A percentile compares a stretch with the other conserved stretches of the same genome.
phyloP scores from a whole-genome alignment of 1,140 invertebrate genomes.

The Laodelphax striatellus region DNA sequence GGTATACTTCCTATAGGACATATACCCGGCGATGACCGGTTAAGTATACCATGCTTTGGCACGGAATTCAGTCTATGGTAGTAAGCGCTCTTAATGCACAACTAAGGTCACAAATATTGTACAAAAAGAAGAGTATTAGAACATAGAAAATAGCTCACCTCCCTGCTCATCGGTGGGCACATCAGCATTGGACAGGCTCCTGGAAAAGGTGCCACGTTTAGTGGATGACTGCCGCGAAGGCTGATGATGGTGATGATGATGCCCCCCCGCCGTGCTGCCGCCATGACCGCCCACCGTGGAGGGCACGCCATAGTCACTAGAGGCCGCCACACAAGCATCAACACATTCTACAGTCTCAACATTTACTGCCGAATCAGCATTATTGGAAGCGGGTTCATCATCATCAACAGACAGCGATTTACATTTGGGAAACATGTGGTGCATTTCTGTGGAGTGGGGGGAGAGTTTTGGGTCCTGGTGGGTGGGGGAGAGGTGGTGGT shows the following conservation, averaged over 20 bases:
- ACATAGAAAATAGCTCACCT: too few relatives aligned
- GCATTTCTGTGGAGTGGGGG: neutral
- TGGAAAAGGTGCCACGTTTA: conserved; percentile 53
- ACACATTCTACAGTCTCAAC: neutral
- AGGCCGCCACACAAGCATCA: conserved; percentile 22
- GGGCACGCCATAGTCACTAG: conserved; percentile 33
- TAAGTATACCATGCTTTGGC: too few relatives aligned
- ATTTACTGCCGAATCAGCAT: neutral
- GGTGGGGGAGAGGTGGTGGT: too few relatives aligned
- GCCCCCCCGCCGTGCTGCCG: neutral
- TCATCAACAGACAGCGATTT: conserved; percentile 5
- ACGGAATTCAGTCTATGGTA: too few relatives aligned
- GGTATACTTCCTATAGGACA: too few relatives aligned
- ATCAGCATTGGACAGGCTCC: conserved; percentile 71
- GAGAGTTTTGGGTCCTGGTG: too few relatives aligned
- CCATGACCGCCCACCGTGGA: conserved; percentile 21
- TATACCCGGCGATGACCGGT: too few relatives aligned
- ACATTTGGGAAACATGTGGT: conserved; percentile 5
- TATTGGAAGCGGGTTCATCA: neutral
- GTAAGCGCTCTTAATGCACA: too few relatives aligned
- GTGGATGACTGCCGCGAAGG: conserved; percentile 6
- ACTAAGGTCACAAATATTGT: too few relatives aligned
- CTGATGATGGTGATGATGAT: conserved; percentile 1
- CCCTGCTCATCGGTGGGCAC: conserved; percentile 68
- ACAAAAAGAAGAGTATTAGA: too few relatives aligned